Evolutionary conservation across 2,797 vertebrate species (phyloP), one percentile per base, ranked within the genome.

Genomic region (Argyrosomus regius): DNA sequence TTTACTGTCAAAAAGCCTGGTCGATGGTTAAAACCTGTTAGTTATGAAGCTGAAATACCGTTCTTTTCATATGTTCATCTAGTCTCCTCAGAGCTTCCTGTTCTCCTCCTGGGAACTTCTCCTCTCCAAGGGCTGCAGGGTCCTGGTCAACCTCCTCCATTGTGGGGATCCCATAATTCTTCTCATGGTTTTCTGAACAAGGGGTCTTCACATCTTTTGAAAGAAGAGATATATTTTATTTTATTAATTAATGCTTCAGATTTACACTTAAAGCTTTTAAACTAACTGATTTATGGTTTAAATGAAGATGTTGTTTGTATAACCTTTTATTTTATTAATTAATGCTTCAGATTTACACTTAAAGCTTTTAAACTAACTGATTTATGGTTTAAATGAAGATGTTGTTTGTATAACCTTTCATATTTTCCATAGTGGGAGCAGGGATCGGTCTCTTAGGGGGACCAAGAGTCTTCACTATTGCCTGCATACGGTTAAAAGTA

Each of bases 401-500:
- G 13, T 28, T 60, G 24, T n/a, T 35, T 1, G 1, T 17, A 17
- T 3, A 65, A 96, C 95, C 92, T 83, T 85, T 87, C 84, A 96
- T 88, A n/a, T 94, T 54, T 1, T 96, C 89, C 35, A 1, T 0
- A 0, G 82, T 90, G 58, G 93, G 94, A 5, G 91, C 82, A 11
- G 85, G 82, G 14, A 90, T 75, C 0, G 93, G 94, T 57, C 77
- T 94, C 77, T 94, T 94, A 0, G 93, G 95, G 0, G 87, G 77
- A 1, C 94, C 93, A 0, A 96, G 82, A 0, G 22, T 72, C 28
- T 90, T 90, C 39, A 93, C 20, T 52, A 96, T 46, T 4, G 86
- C 87, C 88, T 95, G 95, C 63, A 96, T 81, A 1, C 77, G 85
- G 4, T 92, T 92, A 16, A 93, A 96, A 9, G 95, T 96, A n/a